A percentile compares a stretch with the other conserved stretches of the same genome.
These are phyloP conservation scores for Cotesia vestalis DNA, from an alignment of 1,140 invertebrate genomes.

Conservation along the genomic window DNA sequence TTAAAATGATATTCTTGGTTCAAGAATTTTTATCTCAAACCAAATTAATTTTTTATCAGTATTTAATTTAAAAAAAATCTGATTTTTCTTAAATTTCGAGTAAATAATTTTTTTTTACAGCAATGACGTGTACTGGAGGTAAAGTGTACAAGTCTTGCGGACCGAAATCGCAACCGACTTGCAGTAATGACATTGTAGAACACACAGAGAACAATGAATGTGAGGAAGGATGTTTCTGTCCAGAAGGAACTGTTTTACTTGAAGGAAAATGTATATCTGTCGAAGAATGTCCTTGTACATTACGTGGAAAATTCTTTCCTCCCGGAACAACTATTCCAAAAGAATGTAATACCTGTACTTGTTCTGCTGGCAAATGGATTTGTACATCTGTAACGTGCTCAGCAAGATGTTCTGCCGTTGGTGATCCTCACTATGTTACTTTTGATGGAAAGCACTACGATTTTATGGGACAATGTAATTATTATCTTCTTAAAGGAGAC, in stretches of 20 bases:
- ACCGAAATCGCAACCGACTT: constrained; percentile 68
- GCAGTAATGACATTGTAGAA: constrained; percentile 57
- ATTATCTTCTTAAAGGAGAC: constrained; percentile 76
- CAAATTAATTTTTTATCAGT: too few species aligned
- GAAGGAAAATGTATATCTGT: constrained; percentile 76
- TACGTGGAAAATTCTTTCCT: constrained; percentile 78
- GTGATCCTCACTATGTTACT: constrained; percentile 90
- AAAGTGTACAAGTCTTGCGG: constrained; percentile 78
- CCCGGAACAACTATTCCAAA: constrained; percentile 78
- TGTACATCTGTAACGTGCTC: constrained; percentile 80
- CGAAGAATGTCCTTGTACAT: constrained; percentile 80
- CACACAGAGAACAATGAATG: constrained; percentile 67
- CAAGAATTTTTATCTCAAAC: too few species aligned
- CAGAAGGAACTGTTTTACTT: constrained; percentile 76
- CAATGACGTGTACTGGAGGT: constrained; percentile 75
- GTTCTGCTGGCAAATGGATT: constrained; percentile 77
- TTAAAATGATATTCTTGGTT: too few species aligned
- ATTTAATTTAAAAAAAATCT: too few species aligned
- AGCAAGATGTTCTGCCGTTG: constrained; percentile 80
- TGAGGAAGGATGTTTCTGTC: constrained; percentile 89
- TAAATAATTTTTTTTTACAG: constrained; percentile 60
- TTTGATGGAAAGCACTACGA: constrained; percentile 87
- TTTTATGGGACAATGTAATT: constrained; percentile 90
- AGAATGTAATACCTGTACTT: constrained; percentile 86
- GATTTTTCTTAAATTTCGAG: not conserved